These are phyloP conservation scores for Esox niger DNA, from an alignment of 2,113 vertebrate genomes.

Conservation along the genomic window DNA sequence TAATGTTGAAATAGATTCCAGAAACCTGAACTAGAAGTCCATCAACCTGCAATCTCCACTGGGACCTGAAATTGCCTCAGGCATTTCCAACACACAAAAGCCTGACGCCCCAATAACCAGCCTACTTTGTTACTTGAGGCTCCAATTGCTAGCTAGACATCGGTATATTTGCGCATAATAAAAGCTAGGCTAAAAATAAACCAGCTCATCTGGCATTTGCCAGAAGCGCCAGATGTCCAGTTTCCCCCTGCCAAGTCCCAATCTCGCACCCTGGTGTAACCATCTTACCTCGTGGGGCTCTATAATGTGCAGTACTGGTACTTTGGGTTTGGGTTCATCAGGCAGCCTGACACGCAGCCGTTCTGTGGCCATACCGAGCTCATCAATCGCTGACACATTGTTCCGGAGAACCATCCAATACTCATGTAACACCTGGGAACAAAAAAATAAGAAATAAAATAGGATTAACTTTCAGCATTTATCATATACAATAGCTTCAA, in stretches of 20 bases:
- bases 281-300: constrained; percentile 88
- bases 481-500: background rate
- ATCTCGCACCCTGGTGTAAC: background rate
- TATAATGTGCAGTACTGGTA: constrained; percentile 92
- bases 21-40: background rate
- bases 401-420: constrained; percentile 98
- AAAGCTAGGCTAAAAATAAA: no score
- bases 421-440: constrained; percentile 87
- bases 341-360: constrained; percentile 88
- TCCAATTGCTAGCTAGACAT: no score
- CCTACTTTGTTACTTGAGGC: no score
- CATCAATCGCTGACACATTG: constrained; percentile 94
- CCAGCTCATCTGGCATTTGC: no score
- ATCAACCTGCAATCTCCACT: background rate
- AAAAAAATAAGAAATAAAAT: background rate
- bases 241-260: no score
- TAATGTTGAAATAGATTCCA: background rate
- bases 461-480: background rate
- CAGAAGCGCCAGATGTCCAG: no score
- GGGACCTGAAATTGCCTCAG: no score
- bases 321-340: constrained; percentile 89
- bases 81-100: no score
- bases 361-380: constrained; percentile 96
- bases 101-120: no score
- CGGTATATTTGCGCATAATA: no score